phyloP scores from a whole-genome alignment of 2,113 vertebrate species.

The Sitta europaea region DNA sequence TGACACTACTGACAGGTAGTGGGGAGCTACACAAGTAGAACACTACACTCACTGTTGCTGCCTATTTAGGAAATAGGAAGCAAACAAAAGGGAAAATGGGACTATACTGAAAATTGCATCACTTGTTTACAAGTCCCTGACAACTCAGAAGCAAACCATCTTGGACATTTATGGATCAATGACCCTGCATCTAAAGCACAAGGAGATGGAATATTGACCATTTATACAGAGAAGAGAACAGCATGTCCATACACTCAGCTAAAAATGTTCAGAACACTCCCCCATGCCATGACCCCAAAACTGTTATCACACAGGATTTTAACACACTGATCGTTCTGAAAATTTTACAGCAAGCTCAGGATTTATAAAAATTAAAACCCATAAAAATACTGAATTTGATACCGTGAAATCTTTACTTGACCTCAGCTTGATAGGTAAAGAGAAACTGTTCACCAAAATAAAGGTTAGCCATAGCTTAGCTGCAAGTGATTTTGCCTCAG shows the following conservation, averaged over 20 bases:
- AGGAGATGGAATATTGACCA: not conserved
- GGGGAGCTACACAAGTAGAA: not conserved
- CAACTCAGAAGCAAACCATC: not conserved
- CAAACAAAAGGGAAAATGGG: not conserved
- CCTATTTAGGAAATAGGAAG: not conserved
- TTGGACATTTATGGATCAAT: conserved; percentile 2
- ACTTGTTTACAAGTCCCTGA: not conserved
- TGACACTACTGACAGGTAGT: not conserved
- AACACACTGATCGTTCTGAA: not conserved
- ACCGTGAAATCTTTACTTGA: not conserved
- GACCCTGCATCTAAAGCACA: not conserved
- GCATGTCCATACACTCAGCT: not conserved
- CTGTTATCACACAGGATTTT: not conserved
- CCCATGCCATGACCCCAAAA: not conserved
- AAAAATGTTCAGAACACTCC: not conserved
- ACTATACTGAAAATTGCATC: not conserved
- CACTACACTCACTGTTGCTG: not conserved
- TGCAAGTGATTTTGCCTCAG: not conserved
- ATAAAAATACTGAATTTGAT: not conserved
- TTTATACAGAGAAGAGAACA: not conserved
- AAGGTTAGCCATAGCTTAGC: not conserved
- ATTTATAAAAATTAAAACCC: not conserved
- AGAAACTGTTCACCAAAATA: not conserved
- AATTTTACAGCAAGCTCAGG: not conserved
- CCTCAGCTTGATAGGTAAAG: not conserved